Evolutionary conservation across 2,888 invertebrate genomes (phyloP).

Genomic region (Brachypalpus laphriformis): DNA sequence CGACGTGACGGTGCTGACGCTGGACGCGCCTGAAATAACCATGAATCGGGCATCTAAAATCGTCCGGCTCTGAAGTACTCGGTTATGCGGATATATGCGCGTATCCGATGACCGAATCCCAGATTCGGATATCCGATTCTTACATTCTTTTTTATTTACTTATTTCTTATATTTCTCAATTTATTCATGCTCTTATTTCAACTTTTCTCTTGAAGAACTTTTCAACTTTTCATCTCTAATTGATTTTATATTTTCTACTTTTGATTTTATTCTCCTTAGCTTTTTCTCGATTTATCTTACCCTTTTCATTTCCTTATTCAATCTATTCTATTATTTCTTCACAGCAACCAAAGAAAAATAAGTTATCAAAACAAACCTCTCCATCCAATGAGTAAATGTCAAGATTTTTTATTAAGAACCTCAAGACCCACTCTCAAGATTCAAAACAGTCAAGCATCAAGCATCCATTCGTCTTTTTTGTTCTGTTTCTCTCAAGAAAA

Average conservation of each 20-base stretch:
- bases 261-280: not conserved
- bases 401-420: conserved; percentile 21
- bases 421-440: conserved; percentile 47
- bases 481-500: not conserved
- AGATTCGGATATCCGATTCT: too few species aligned
- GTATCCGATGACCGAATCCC: too few species aligned
- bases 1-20: too few species aligned
- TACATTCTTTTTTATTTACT: too few species aligned
- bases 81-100: too few species aligned
- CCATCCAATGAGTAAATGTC: conserved; percentile 31
- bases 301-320: not conserved
- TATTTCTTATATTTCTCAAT: not conserved
- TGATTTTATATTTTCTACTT: not conserved
- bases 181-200: not conserved
- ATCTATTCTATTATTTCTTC: conserved; percentile 29
- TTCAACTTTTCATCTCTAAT: not conserved
- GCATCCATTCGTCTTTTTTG: not conserved
- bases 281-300: not conserved
- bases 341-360: conserved; percentile 56
- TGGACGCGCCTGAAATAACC: too few species aligned
- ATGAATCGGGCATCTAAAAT: too few species aligned
- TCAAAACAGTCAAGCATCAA: conserved; percentile 63
- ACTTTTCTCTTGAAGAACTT: not conserved
- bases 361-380: conserved; percentile 8
- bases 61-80: too few species aligned